These are phyloP conservation scores for Clitarchus hookeri DNA, from an alignment of 2,888 invertebrate genomes.

Conservation along the genomic window DNA sequence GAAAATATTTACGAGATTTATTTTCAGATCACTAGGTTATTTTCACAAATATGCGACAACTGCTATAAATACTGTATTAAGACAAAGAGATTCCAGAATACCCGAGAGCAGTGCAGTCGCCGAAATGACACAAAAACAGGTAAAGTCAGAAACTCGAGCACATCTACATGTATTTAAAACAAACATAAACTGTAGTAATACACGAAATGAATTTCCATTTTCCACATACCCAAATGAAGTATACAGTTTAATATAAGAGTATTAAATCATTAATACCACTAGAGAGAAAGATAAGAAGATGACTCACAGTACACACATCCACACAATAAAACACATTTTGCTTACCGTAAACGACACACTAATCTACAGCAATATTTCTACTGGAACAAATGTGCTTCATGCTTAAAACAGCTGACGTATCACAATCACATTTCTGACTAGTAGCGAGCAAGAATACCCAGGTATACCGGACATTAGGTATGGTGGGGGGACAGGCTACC, in stretches of 20 bases:
- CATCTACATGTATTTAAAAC: too few species aligned
- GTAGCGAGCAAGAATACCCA: neutral
- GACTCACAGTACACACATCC: neutral
- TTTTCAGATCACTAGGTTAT: neutral
- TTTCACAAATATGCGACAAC: neutral
- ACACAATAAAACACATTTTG: neutral
- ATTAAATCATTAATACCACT: too few species aligned
- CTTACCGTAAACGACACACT: neutral
- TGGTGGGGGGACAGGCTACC: neutral
- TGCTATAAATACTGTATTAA: neutral
- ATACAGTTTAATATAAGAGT: too few species aligned
- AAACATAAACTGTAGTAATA: too few species aligned
- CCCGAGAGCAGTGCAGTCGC: too few species aligned
- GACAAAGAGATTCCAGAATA: neutral
- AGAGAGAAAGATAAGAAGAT: neutral
- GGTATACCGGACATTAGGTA: neutral
- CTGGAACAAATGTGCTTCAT: neutral
- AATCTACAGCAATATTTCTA: neutral
- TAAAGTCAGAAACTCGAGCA: too few species aligned
- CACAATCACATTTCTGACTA: slow-evolving; percentile 14
- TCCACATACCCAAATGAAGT: too few species aligned
- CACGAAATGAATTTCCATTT: too few species aligned
- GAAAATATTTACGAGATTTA: neutral
- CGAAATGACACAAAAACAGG: too few species aligned
- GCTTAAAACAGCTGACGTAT: neutral